phyloP scores from a whole-genome alignment of 2,113 vertebrate species.

The Sphaerodactylus townsendi region DNA sequence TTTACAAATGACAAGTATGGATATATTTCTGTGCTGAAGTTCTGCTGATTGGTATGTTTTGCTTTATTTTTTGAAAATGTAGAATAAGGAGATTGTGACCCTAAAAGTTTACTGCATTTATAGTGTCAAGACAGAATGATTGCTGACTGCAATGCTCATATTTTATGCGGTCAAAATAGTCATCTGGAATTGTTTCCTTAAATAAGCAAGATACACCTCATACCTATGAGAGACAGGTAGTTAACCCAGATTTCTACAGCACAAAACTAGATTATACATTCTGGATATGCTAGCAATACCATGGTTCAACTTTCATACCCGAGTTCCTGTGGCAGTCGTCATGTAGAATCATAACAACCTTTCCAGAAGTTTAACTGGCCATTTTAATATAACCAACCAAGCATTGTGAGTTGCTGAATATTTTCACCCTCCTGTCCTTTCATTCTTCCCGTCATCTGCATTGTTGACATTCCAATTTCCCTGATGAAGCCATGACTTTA shows the following conservation, averaged over 20 bases:
- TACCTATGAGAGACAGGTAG: no score
- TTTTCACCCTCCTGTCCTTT: background rate
- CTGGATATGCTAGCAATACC: no score
- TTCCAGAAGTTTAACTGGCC: no score
- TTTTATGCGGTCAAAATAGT: no score
- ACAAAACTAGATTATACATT: no score
- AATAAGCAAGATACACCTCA: no score
- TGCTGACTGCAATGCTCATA: background rate
- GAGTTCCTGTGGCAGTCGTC: no score
- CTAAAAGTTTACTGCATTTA: background rate
- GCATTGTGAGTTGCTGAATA: background rate
- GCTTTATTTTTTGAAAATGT: background rate
- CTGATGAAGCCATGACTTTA: background rate
- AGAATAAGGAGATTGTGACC: background rate
- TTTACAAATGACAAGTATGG: background rate
- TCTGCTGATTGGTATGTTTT: background rate
- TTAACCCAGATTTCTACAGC: no score
- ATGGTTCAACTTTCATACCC: no score
- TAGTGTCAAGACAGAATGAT: background rate
- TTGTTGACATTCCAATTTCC: background rate
- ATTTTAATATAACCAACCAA: no score
- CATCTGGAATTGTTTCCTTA: no score
- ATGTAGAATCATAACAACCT: no score
- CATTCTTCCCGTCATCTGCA: background rate
- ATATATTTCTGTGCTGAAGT: background rate